Base-by-base conservation (phyloP, 53 echinoderm and acorn worm genomes). In the Echinometra lucunter region DNA sequence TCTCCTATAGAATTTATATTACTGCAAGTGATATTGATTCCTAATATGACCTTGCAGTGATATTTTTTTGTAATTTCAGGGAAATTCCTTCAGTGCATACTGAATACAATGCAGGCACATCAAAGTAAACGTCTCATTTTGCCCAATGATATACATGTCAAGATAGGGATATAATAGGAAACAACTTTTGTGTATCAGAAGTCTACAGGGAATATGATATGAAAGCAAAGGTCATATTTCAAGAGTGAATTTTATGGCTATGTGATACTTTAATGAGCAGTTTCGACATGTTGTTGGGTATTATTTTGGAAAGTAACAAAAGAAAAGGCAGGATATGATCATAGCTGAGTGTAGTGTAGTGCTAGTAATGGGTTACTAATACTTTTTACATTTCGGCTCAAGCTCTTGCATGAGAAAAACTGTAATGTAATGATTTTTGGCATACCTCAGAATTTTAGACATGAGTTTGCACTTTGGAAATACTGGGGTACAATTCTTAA, bases 381-480 rank as follows among this genome's bases (percentile, higher is more conserved):
- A 32, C 72, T 32, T 13, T n/a, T 28, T 72, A 32, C 35, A 72
- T 13, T 35, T 72, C 35, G 13, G 12, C 35, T 34, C 28, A 35
- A 35, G 15, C 72, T 72, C n/a, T n/a, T n/a, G n/a, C n/a, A 35
- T 15, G 72, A 8, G 32, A 32, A 72, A 63, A 72, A 35, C 13
- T 72, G 35, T 72, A 72, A 32, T 72, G 72, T 72, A 72, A 72
- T 72, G 32, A 72, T 72, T 32, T 32, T 72, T 72, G 13, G 72
- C 72, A 30, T 35, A 72, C n/a, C n/a, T n/a, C n/a, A n/a, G n/a
- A n/a, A 15, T 15, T 72, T 72, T 1, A 3, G 32, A 32, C 72
- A 32, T 2, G 3, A 72, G 32, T 72, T 72, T 34, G 72, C 13
- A 30, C 35, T 35, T 32, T 34, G 72, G 72, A 72, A 72, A 72